These are phyloP conservation scores for Halcyon badia DNA, from an alignment of 2,797 vertebrate species.

Conservation along the genomic window DNA sequence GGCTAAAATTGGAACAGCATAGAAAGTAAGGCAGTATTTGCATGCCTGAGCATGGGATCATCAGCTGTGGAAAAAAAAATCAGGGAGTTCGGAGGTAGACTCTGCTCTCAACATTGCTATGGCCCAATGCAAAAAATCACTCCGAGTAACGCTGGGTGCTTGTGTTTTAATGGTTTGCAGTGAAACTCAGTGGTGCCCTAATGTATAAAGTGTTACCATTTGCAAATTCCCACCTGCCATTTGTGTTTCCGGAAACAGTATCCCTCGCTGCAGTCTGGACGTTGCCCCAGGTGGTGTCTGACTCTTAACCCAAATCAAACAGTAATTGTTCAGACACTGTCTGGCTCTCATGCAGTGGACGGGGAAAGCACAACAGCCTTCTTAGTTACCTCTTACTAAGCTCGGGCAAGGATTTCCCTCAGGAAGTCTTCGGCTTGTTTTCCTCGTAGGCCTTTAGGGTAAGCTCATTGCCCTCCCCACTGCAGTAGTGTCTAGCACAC, in stretches of 20 bases:
- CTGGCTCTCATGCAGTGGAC: constrained; percentile 21
- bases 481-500: neutral
- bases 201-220: neutral
- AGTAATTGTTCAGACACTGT: constrained; percentile 31
- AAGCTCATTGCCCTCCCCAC: neutral
- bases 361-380: neutral
- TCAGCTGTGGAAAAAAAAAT: neutral
- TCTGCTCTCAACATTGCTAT: neutral
- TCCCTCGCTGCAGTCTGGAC: neutral
- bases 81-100: rapidly evolving
- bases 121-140: neutral
- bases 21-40: neutral
- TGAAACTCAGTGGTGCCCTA: neutral
- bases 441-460: neutral
- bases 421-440: neutral
- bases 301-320: constrained; percentile 64
- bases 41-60: neutral
- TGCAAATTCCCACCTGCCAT: constrained; percentile 43
- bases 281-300: constrained; percentile 65
- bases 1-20: neutral
- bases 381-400: neutral
- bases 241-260: constrained; percentile 23
- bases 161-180: neutral
- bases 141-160: neutral
- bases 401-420: neutral